Conservation (phyloP, 2,113 vertebrate genomes). For the Cavia porcellus region DNA sequence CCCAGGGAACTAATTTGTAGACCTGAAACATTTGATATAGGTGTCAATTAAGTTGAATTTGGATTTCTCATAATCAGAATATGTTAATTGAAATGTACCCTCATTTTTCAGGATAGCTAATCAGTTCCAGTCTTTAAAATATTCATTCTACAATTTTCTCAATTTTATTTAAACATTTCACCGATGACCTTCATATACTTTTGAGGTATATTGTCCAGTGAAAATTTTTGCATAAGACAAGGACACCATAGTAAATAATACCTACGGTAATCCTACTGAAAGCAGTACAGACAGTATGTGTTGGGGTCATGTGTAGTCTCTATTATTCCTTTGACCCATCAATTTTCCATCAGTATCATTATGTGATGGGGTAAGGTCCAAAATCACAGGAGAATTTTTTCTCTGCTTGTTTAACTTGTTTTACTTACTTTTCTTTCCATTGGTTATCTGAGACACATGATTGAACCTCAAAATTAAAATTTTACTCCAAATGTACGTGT, state of each 20-base stretch:
- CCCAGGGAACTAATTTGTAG: slow-evolving; percentile 61
- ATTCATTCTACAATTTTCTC: slow-evolving; percentile 14
- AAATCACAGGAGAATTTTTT: background rate
- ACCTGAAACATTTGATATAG: slow-evolving; percentile 57
- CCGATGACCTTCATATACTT: slow-evolving; percentile 4
- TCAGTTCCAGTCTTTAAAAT: slow-evolving; percentile 25
- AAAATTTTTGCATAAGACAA: background rate
- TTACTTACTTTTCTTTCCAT: background rate
- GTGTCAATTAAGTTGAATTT: slow-evolving; percentile 68
- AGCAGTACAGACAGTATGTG: background rate
- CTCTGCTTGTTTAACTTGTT: background rate
- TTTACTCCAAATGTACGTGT: background rate
- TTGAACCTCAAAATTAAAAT: background rate
- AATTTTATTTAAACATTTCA: slow-evolving; percentile 51
- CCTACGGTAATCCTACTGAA: background rate
- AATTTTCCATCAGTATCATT: background rate
- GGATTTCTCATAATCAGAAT: slow-evolving; percentile 66
- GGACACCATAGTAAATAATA: background rate
- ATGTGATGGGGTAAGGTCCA: background rate
- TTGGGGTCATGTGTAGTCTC: background rate
- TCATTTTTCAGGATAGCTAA: slow-evolving; percentile 24
- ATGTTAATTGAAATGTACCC: slow-evolving; percentile 67
- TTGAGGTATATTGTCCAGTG: background rate
- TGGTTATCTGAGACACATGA: background rate
- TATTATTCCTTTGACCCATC: background rate